Conservation (phyloP, 2,888 invertebrate genomes). For the Hyposoter dolosus region DNA sequence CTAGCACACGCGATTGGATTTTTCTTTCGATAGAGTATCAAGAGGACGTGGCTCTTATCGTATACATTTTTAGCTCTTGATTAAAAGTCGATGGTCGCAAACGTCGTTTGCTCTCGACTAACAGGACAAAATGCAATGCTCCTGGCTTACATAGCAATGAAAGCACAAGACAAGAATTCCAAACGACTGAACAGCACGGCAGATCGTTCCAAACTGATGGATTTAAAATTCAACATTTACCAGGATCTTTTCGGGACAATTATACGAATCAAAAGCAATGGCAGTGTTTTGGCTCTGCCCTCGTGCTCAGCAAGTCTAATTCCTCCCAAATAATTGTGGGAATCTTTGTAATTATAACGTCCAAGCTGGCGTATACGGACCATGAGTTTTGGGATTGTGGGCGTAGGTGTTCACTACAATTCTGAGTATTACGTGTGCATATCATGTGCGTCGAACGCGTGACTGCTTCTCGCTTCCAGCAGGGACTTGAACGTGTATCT, state of each 20-base stretch:
- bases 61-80: constrained; percentile 19
- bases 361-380: constrained; percentile 78
- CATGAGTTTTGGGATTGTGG: constrained; percentile 56
- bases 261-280: constrained; percentile 6
- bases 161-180: not conserved
- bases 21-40: constrained; percentile 37
- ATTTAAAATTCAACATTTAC: not conserved
- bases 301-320: constrained; percentile 21
- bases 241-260: constrained; percentile 7
- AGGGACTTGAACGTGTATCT: constrained; percentile 47
- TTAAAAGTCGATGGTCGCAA: constrained; percentile 16
- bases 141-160: not conserved
- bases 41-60: not conserved
- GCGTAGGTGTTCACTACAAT: constrained; percentile 47
- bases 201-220: not conserved
- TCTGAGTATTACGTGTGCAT: constrained; percentile 57
- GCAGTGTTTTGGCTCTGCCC: not conserved
- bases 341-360: constrained; percentile 84
- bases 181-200: not conserved
- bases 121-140: not conserved
- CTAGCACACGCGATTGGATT: constrained; percentile 61
- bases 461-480: constrained; percentile 58
- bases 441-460: constrained; percentile 61
- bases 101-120: constrained; percentile 5
- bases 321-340: constrained; percentile 76